Percentiles rank a stretch among this genome's conserved stretches.
Evolutionary conservation across 2,113 vertebrate genomes (phyloP).

Genomic region (Callithrix jacchus): DNA sequence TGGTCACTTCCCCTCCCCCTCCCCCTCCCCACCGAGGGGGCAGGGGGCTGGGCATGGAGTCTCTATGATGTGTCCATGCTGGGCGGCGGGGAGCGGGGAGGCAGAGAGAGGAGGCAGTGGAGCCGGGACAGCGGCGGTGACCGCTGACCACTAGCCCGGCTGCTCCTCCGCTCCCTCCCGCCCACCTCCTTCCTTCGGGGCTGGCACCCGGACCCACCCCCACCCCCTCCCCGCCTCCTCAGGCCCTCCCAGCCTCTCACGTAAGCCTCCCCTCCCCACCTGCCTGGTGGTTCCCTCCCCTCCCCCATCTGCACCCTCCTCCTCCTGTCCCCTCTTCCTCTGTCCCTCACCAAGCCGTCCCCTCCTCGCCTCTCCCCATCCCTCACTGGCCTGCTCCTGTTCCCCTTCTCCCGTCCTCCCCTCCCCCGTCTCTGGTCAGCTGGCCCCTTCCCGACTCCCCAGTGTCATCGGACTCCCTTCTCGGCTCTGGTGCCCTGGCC

Average conservation of each 20-base stretch:
- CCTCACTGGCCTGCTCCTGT: not conserved
- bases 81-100: not conserved
- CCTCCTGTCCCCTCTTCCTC: slow-evolving; percentile 50
- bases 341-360: slow-evolving; percentile 58
- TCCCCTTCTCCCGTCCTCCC: not conserved
- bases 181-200: slow-evolving; percentile 20
- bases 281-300: slow-evolving; percentile 43
- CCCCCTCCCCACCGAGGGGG: slow-evolving; percentile 72
- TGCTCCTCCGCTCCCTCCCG: not conserved
- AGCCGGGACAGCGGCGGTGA: slow-evolving; percentile 23
- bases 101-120: slow-evolving; percentile 12
- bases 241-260: slow-evolving; percentile 51
- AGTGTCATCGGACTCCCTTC: not conserved
- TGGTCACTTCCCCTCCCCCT: slow-evolving; percentile 55
- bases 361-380: not conserved
- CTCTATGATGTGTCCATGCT: not conserved
- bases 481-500: slow-evolving; percentile 26
- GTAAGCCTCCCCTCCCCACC: slow-evolving; percentile 58
- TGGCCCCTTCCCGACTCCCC: not conserved
- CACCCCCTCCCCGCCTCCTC: slow-evolving; percentile 56
- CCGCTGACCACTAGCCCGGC: slow-evolving; percentile 55
- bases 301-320: slow-evolving; percentile 58
- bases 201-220: slow-evolving; percentile 49
- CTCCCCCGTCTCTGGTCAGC: not conserved
- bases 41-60: slow-evolving; percentile 65